Evolutionary conservation across 2,888 invertebrate genomes (phyloP), one percentile per base, ranked within the genome.

Genomic region (Gonocerus acuteangulatus): DNA sequence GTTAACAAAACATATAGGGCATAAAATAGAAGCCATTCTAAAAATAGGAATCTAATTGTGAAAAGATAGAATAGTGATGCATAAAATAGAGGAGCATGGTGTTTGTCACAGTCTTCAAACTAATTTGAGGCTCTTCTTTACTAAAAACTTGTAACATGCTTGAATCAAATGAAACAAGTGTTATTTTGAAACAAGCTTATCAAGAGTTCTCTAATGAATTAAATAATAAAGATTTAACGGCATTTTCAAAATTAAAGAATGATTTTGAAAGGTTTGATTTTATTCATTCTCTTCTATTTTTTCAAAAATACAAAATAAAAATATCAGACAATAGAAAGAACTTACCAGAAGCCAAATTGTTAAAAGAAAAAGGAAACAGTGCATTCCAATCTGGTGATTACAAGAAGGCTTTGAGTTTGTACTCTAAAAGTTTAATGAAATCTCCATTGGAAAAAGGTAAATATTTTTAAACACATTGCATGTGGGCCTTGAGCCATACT

Each of bases 341-440:
- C 45, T 21, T 54, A 15, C n/a, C 49, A 7, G 48, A 54, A 69
- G 83, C 88, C 7, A 75, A 79, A n/a, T 75, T 77, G 63, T 74
- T 82, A 34, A 89, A 90, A 74, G 79, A 82, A 68, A 79, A 80
- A 62, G 91, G 89, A 2, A 90, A 89, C 70, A 76, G 78, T 63
- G 82, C 81, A 3, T 91, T 89, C 69, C 83, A 83, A 67, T 80
- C 80, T 68, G 85, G 84, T 57, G 81, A 87, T 67, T 87, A 83
- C 78, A 71, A 74, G 27, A 80, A 79, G 68, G 87, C 91, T 1
- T 75, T 89, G 71, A 76, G 81, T 32, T 73, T 81, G 45, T 92
- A 91, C 73, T 84, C 82, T 62, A 79, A 80, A 68, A 84, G 84
- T 66, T 83, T 87, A 71, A 73, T 85, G 21, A 75, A 80, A 52